Evolutionary conservation across 2,797 vertebrate species (phyloP).

Genomic region (Enteromius fasciolatus): DNA sequence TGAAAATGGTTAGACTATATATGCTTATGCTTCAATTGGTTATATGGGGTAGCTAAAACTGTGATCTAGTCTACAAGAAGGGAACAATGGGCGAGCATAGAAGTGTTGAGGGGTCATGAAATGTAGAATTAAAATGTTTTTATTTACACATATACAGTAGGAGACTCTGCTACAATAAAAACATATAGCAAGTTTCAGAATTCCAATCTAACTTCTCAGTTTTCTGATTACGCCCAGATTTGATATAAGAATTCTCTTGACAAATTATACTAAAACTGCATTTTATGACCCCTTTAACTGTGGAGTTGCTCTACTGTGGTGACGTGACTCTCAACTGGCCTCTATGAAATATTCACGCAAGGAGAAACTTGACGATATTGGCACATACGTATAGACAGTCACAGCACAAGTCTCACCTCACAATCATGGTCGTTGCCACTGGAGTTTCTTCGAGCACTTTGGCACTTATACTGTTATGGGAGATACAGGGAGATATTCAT

Average conservation of each 20-base stretch:
- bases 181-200: too few relatives aligned
- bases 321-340: neutral
- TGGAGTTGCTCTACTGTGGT: neutral
- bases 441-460: conserved; percentile 86
- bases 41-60: neutral
- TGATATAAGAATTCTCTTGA: too few relatives aligned
- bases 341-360: neutral
- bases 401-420: conserved; percentile 80
- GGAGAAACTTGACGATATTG: neutral
- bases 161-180: too few relatives aligned
- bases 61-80: neutral
- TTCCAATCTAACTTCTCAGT: too few relatives aligned
- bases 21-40: neutral
- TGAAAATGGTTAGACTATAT: neutral
- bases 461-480: conserved; percentile 87
- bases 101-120: neutral
- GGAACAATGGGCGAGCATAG: neutral
- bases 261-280: neutral
- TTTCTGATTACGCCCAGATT: too few relatives aligned
- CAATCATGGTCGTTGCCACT: conserved; percentile 85
- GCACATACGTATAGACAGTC: neutral
- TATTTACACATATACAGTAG: too few relatives aligned
- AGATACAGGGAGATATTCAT: neutral
- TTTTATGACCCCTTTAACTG: neutral
- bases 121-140: too few relatives aligned